phyloP scores from a whole-genome alignment of 1,140 invertebrate species.

The Zaprionus ornatus region DNA sequence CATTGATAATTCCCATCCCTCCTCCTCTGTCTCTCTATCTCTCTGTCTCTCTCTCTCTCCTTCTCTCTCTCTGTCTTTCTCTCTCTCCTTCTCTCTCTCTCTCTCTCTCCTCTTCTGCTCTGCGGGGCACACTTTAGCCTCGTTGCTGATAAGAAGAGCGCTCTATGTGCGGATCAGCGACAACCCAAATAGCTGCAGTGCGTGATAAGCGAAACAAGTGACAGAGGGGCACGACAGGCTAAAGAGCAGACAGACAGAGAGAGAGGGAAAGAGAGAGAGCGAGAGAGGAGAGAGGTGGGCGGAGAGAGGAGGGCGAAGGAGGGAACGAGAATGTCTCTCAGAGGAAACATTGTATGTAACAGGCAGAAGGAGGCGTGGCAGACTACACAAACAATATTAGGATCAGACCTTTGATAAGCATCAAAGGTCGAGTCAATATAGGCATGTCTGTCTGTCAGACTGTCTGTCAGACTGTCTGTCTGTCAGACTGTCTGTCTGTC shows the following conservation, averaged over 20 bases:
- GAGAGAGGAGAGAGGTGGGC: neutral
- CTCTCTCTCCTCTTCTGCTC: neutral
- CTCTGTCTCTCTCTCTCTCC: neutral
- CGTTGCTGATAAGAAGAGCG: conserved; percentile 11
- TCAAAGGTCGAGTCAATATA: no score
- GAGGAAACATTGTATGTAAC: no score
- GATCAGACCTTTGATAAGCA: no score
- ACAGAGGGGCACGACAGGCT: neutral
- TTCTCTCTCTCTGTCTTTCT: neutral
- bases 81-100: neutral
- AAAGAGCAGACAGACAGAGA: neutral
- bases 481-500: no score
- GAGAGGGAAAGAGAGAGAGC: neutral
- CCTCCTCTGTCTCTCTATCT: neutral
- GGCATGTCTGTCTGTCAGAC: no score
- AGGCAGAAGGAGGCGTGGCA: no score
- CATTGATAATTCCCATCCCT: conserved; percentile 32
- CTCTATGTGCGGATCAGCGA: conserved; percentile 10
- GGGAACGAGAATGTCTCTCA: no score
- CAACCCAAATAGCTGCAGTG: conserved; percentile 28
- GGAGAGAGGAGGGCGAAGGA: neutral
- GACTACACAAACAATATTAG: no score
- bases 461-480: no score
- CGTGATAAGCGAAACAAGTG: conserved; percentile 6
- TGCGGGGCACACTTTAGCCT: neutral